Base-by-base conservation (phyloP, 2,113 vertebrate genomes). In the Phylloscopus trochiloides region DNA sequence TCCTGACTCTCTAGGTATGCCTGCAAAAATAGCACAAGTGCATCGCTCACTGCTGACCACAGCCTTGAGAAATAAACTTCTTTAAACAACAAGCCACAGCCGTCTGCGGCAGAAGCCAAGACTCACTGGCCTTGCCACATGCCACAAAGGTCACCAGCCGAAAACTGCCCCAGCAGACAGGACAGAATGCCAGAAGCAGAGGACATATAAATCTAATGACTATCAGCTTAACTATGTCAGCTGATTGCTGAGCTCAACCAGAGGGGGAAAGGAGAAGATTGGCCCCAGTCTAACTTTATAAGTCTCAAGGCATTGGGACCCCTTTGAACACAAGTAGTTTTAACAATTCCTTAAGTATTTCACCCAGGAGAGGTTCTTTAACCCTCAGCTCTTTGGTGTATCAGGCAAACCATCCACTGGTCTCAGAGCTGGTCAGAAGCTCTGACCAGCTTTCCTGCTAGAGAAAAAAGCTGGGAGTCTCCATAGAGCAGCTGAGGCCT, bases 211-310 rank as follows among this genome's bases (percentile, higher is more conserved):
- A 94, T 93, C 88, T 92, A 90, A 57, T 87, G 85, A 90, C 84
- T 90, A 87, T 90, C 91, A 95, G 71, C 70, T 78, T 96, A 96
- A 94, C 90, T 88, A 87, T 96, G 93, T 95, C 96, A 97, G 96
- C 95, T 96, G 94, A 96, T 73, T 88, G 58, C 87, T 94, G 90
- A 79, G 87, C 73, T 92, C 77, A 84, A 4, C 57, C 50, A 25
- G 58, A 82, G 66, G 42, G 42, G 28, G 63, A 88, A 75, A 87
- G 77, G 57, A 91, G 91, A 67, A 83, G 38, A 29, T 8, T 74
- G 21, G 77, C 70, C 34, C 42, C 58, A 66, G 32, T 72, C 91
- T 92, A 52, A 66, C 58, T 74, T 75, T 51, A 5, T 14, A 68
- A 28, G 48, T 55, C 61, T 87, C 57, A 63, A 36, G 48, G 54